Evolutionary conservation across 53 echinoderm and acorn worm genomes (phyloP).

Genomic region (Henricia sp.): DNA sequence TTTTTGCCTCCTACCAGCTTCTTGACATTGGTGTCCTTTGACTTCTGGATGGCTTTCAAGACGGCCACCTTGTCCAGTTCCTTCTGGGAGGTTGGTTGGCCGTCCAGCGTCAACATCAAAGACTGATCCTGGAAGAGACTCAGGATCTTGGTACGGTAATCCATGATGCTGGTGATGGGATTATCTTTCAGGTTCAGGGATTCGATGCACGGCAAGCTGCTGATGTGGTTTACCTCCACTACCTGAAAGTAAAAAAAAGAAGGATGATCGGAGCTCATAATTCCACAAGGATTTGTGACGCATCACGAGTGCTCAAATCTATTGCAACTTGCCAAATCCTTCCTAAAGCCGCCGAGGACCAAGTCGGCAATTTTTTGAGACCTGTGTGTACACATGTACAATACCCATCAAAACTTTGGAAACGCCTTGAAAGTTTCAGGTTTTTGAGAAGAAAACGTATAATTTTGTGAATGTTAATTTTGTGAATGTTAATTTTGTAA

Average conservation of each 20-base stretch:
- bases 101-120: constrained; percentile 72
- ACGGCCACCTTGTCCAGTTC: constrained; percentile 95
- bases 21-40: constrained; percentile 72
- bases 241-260: constrained; percentile 71
- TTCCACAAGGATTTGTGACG: too few relatives aligned
- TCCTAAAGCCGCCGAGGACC: too few relatives aligned
- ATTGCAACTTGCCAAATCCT: too few relatives aligned
- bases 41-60: constrained; percentile 91
- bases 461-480: too few relatives aligned
- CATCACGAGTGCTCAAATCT: too few relatives aligned
- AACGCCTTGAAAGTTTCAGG: too few relatives aligned
- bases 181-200: constrained; percentile 72
- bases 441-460: too few relatives aligned
- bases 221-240: constrained; percentile 77
- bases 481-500: too few relatives aligned
- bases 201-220: constrained; percentile 89
- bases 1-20: constrained; percentile 1
- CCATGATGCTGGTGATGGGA: constrained; percentile 83
- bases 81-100: constrained; percentile 74
- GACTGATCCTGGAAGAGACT: constrained; percentile 85
- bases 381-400: too few relatives aligned
- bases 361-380: too few relatives aligned
- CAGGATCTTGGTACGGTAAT: constrained; percentile 93
- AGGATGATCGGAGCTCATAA: too few relatives aligned
- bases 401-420: too few relatives aligned